Conservation (phyloP, 1,140 invertebrate species). For the Anthonomus grandis region DNA sequence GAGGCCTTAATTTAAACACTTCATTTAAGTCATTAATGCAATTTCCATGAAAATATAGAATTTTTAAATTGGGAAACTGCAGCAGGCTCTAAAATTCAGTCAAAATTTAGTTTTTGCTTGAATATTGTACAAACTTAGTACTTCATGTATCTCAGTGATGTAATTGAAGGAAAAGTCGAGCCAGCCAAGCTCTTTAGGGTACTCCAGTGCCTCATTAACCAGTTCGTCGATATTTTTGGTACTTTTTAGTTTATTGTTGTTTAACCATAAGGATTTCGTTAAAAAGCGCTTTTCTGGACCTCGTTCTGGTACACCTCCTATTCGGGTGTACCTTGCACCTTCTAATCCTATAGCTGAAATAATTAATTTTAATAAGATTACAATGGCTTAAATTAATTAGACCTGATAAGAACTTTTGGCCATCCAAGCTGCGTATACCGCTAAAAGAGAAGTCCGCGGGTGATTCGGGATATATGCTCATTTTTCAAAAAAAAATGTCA, state of each 20-base stretch:
- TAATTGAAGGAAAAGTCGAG: constrained; percentile 56
- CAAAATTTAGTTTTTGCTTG: background rate
- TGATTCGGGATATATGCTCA: background rate
- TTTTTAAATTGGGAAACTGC: constrained; percentile 45
- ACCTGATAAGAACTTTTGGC: constrained; percentile 3
- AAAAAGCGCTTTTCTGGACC: constrained; percentile 47
- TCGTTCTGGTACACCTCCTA: constrained; percentile 46
- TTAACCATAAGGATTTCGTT: constrained; percentile 54
- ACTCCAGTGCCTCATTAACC: constrained; percentile 45
- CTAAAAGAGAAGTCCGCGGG: constrained; percentile 15
- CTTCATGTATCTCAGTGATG: constrained; percentile 50
- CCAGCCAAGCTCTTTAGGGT: constrained; percentile 51
- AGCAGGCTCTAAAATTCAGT: constrained; percentile 32
- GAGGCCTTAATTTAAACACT: constrained; percentile 46
- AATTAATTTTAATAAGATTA: too few species aligned
- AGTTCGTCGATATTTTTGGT: constrained; percentile 47
- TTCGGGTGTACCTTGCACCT: constrained; percentile 39
- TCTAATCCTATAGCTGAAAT: constrained; percentile 34
- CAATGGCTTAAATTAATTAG: background rate
- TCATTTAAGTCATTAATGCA: constrained; percentile 49
- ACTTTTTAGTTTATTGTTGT: constrained; percentile 53
- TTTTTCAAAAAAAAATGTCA: background rate
- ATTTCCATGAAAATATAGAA: constrained; percentile 55
- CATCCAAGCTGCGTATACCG: constrained; percentile 1
- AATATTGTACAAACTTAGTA: too few species aligned